Evolutionary conservation across 37 sponge, comb jelly and placozoan species (phyloP).

Genomic region (Ephydatia muelleri): DNA sequence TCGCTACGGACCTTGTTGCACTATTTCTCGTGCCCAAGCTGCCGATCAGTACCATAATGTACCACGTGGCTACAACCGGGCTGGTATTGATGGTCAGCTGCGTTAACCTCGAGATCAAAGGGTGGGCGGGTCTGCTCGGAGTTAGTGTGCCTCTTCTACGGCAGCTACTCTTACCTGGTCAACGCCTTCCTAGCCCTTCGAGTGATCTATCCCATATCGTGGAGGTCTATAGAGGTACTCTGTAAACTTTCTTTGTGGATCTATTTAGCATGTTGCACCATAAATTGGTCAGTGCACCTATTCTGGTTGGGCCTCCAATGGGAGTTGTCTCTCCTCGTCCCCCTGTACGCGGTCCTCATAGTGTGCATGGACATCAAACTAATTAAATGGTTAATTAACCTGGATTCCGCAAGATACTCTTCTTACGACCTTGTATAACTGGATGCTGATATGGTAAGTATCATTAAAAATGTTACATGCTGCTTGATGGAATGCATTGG

Average conservation of each 20-base stretch:
- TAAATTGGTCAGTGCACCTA: slow-evolving; percentile 75
- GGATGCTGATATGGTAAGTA: no score
- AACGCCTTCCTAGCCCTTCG: slow-evolving; percentile 82
- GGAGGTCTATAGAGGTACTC: slow-evolving; percentile 24
- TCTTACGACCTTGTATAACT: no score
- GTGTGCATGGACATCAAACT: slow-evolving; percentile 49
- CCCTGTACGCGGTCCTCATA: slow-evolving; percentile 40
- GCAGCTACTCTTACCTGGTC: slow-evolving; percentile 60
- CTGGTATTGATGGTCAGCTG: slow-evolving; percentile 42
- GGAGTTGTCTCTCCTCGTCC: slow-evolving; percentile 23
- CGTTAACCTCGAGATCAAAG: slow-evolving; percentile 38
- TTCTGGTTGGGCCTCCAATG: slow-evolving; percentile 42
- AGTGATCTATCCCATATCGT: slow-evolving; percentile 74
- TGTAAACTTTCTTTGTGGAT: slow-evolving; percentile 51
- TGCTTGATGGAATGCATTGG: no score
- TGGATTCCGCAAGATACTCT: slow-evolving; percentile 23
- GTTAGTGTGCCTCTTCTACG: slow-evolving; percentile 78
- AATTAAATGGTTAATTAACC: slow-evolving; percentile 56
- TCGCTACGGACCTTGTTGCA: slow-evolving; percentile 79
- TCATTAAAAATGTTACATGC: no score
- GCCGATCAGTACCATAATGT: slow-evolving; percentile 68
- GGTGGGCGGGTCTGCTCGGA: slow-evolving; percentile 63
- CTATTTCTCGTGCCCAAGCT: slow-evolving; percentile 82
- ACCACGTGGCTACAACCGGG: slow-evolving; percentile 61
- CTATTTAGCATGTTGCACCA: slow-evolving; percentile 61